Evolutionary conservation across 1,140 invertebrate species (phyloP).

Genomic region (Stratiolaelaps scimitus): DNA sequence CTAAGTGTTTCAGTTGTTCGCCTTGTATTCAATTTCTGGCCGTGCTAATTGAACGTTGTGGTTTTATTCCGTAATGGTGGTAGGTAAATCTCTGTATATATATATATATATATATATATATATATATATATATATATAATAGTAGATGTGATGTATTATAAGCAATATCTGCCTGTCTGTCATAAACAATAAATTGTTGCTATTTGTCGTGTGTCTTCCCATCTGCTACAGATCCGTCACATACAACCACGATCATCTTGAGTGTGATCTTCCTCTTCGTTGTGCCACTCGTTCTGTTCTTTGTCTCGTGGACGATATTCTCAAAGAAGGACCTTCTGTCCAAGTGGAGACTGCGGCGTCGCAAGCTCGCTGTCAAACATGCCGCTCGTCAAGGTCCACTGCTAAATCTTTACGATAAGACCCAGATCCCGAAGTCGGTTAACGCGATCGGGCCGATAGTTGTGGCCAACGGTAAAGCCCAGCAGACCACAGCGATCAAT

Average conservation of each 20-base stretch:
- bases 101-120: no score
- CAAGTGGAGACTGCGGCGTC: slow-evolving; percentile 11
- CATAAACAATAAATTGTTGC: background rate
- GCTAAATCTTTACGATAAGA: slow-evolving; percentile 13
- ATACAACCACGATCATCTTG: slow-evolving; percentile 16
- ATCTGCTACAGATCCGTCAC: background rate
- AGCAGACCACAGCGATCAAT: no score
- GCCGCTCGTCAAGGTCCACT: slow-evolving; percentile 21
- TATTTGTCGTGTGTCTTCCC: background rate
- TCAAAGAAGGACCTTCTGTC: slow-evolving; percentile 17
- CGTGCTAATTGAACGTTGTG: no score
- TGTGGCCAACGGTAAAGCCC: no score
- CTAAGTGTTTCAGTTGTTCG: no score
- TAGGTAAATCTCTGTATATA: no score
- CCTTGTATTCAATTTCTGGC: no score
- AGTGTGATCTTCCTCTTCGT: slow-evolving; percentile 3
- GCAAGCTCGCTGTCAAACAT: slow-evolving; percentile 22
- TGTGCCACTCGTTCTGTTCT: slow-evolving; percentile 10
- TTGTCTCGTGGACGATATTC: slow-evolving; percentile 18
- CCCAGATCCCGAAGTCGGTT: slow-evolving; percentile 8
- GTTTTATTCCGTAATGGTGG: no score
- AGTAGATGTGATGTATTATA: no score
- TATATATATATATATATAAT: no score
- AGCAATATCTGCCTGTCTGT: no score
- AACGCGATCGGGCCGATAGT: background rate